Conservation (phyloP, 2,888 invertebrate species). For the Pachydiplax longipennis region DNA sequence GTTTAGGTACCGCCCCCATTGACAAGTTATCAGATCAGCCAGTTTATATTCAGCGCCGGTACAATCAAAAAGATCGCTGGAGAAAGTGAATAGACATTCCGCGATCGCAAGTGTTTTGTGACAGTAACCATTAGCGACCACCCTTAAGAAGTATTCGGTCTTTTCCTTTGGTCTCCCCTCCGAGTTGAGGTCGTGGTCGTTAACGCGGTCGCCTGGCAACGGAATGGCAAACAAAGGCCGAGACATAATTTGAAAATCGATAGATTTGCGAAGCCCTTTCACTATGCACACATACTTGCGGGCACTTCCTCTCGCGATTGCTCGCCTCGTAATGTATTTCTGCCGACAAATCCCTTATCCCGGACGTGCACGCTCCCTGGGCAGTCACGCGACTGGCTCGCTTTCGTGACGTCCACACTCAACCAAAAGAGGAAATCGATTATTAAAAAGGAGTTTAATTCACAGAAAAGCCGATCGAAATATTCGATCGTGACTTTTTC, state of each 20-base stretch:
- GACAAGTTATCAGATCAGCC: too few species aligned
- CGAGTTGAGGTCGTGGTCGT: not conserved
- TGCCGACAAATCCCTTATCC: not conserved
- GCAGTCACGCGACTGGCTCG: not conserved
- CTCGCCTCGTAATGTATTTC: not conserved
- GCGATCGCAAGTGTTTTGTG: too few species aligned
- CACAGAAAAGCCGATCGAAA: too few species aligned
- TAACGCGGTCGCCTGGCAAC: not conserved
- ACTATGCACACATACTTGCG: not conserved
- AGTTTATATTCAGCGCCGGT: too few species aligned
- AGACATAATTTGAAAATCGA: not conserved
- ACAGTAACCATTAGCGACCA: too few species aligned
- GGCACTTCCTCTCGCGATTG: not conserved
- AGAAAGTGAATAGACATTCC: too few species aligned
- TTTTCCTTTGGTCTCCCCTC: not conserved
- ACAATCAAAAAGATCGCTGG: too few species aligned
- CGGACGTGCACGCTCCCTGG: not conserved
- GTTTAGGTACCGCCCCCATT: too few species aligned
- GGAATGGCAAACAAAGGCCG: not conserved
- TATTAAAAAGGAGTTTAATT: too few species aligned
- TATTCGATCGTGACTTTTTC: too few species aligned
- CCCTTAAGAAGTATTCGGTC: not conserved
- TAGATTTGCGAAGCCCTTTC: not conserved
- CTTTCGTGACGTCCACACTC: not conserved
- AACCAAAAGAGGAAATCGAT: not conserved